Evolutionary conservation across 2,797 vertebrate genomes (phyloP).

Genomic region (Lepilemur ruficaudatus): DNA sequence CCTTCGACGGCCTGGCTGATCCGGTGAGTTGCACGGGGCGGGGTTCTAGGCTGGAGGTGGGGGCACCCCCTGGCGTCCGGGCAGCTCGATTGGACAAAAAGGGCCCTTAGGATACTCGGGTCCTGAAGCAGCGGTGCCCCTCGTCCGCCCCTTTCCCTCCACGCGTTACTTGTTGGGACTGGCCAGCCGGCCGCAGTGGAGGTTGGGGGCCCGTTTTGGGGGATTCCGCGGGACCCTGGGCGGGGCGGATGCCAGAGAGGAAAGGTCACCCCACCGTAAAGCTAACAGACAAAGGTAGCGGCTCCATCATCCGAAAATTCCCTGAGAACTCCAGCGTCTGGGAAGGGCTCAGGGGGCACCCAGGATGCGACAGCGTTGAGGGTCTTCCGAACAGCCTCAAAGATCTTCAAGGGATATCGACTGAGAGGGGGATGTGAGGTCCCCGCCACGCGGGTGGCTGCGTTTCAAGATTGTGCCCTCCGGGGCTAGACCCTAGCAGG

Average conservation of each 20-base stretch:
- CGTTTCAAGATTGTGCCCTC: not conserved
- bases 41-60: not conserved
- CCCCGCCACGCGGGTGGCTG: not conserved
- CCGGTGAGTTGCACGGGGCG: constrained; percentile 54
- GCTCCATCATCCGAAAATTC: not conserved
- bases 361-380: not conserved
- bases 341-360: not conserved
- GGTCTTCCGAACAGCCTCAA: not conserved
- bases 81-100: not conserved
- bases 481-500: not conserved
- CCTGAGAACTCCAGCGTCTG: not conserved
- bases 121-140: not conserved
- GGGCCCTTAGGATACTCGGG: not conserved
- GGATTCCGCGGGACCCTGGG: not conserved
- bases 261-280: constrained; percentile 48
- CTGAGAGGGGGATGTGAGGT: not conserved
- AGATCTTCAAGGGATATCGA: not conserved
- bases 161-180: constrained; percentile 32
- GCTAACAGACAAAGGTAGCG: constrained; percentile 55
- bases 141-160: not conserved
- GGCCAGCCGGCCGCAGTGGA: not conserved
- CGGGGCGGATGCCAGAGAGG: not conserved
- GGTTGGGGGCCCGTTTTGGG: not conserved
- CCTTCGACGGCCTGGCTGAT: constrained; percentile 49
- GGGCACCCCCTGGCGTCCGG: not conserved